Conservation (phyloP, 2,113 vertebrate genomes). For the Anseranas semipalmata region DNA sequence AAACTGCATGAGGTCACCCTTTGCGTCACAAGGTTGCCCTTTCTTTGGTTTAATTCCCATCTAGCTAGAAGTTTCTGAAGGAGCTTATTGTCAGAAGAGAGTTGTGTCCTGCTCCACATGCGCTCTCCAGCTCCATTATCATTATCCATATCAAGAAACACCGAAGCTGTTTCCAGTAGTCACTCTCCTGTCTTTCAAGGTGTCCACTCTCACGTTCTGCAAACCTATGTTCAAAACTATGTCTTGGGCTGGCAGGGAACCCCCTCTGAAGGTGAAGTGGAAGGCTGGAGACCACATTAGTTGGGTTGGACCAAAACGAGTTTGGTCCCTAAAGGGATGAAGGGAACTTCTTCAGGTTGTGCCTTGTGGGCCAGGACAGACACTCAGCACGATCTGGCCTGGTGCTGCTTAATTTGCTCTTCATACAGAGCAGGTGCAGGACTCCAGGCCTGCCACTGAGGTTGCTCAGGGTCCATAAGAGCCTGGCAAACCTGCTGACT, state of each 20-base stretch:
- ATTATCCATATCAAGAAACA: background rate
- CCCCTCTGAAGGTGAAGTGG: background rate
- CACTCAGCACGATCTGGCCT: background rate
- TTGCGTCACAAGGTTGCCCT: background rate
- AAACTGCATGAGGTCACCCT: background rate
- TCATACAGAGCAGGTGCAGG: background rate
- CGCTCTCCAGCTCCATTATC: background rate
- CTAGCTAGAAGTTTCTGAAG: background rate
- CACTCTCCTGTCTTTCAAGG: background rate
- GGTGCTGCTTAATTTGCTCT: background rate
- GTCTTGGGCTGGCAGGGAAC: background rate
- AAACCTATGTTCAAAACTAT: background rate
- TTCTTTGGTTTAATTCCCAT: constrained; percentile 9
- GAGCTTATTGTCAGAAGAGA: background rate
- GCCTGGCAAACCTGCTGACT: background rate
- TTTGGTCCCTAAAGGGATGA: background rate
- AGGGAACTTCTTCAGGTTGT: background rate
- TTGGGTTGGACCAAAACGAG: background rate
- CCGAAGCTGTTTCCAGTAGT: background rate
- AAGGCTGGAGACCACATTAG: background rate
- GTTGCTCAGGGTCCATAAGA: background rate
- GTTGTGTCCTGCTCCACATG: background rate
- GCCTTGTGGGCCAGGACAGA: background rate
- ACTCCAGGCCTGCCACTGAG: background rate
- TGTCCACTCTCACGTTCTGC: background rate